Percentiles rank a stretch among this genome's conserved stretches.
phyloP scores from a whole-genome alignment of 2,888 invertebrate genomes.

The Drosophila paramelanica region DNA sequence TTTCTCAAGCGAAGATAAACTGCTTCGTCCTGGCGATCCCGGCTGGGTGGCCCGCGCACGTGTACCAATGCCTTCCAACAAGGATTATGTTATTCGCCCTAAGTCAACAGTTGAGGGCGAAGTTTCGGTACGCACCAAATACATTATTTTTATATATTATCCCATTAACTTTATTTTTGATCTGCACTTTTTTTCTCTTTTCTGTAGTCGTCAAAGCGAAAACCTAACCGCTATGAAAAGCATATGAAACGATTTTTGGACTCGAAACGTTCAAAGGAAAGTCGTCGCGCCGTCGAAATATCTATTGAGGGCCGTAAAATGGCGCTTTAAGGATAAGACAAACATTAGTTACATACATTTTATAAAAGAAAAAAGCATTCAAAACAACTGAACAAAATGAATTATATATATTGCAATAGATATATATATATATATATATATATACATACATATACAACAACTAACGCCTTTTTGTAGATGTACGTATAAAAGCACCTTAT shows the following conservation, averaged over 20 bases:
- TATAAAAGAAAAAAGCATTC: slow-evolving; percentile 4
- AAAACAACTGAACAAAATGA: slow-evolving; percentile 50
- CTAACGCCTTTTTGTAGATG: slow-evolving; percentile 26
- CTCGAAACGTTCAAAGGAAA: slow-evolving; percentile 91
- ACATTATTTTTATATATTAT: background rate
- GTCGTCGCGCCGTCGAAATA: slow-evolving; percentile 95
- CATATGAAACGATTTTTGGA: slow-evolving; percentile 96
- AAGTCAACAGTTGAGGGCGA: slow-evolving; percentile 95
- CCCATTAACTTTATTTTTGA: background rate
- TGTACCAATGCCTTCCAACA: slow-evolving; percentile 97
- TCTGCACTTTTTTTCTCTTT: background rate
- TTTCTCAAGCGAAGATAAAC: slow-evolving; percentile 87
- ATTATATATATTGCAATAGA: slow-evolving; percentile 26
- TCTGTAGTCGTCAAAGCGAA: slow-evolving; percentile 90
- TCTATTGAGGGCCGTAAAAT: slow-evolving; percentile 98
- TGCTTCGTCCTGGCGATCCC: slow-evolving; percentile 95
- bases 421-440: slow-evolving; percentile 5
- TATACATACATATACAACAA: slow-evolving; percentile 33
- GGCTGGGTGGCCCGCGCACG: slow-evolving; percentile 98
- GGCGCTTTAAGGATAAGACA: slow-evolving; percentile 89
- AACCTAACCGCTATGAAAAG: slow-evolving; percentile 95
- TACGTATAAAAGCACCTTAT: slow-evolving; percentile 11
- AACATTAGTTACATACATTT: slow-evolving; percentile 23
- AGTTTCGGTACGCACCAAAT: slow-evolving; percentile 88
- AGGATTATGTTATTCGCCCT: slow-evolving; percentile 98